Percentiles rank a stretch among this genome's conserved stretches.
phyloP scores from a whole-genome alignment of 2,888 invertebrate species.

The Trichacis sp. region DNA sequence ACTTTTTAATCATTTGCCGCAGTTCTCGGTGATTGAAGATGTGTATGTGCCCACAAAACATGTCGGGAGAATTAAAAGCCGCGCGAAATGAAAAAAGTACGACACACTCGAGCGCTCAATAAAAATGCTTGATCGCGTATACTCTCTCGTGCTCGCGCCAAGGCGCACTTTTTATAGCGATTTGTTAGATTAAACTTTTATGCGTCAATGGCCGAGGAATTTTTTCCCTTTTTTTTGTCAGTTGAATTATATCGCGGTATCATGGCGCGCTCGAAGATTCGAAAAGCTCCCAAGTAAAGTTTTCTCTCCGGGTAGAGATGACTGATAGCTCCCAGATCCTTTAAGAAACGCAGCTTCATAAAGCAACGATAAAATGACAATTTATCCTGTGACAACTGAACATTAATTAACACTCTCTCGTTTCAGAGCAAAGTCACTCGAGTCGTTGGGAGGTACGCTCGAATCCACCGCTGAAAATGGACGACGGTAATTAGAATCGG shows the following conservation, averaged over 20 bases:
- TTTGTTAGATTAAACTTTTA: too few species aligned
- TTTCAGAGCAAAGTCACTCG: constrained; percentile 26
- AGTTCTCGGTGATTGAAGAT: not conserved
- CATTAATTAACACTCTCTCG: constrained; percentile 41
- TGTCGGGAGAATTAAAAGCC: not conserved
- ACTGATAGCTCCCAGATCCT: constrained; percentile 26
- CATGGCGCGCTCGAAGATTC: not conserved
- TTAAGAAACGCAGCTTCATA: constrained; percentile 29
- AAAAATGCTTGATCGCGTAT: not conserved
- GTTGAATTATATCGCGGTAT: not conserved
- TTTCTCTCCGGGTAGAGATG: constrained; percentile 2
- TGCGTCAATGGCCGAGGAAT: too few species aligned
- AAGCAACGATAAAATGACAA: constrained; percentile 31
- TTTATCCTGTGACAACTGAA: constrained; percentile 42
- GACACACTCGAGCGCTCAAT: not conserved
- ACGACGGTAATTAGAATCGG: constrained; percentile 42
- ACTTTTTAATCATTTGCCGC: constrained; percentile 1
- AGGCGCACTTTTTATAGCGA: too few species aligned
- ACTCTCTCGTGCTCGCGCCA: too few species aligned
- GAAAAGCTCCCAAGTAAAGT: not conserved
- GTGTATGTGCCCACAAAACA: not conserved
- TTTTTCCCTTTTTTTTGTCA: not conserved
- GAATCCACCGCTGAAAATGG: constrained; percentile 39
- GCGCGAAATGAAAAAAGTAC: not conserved
- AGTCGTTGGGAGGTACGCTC: constrained; percentile 16